Percentiles rank a stretch among this genome's conserved stretches.
Evolutionary conservation across 2,888 invertebrate species (phyloP).

Genomic region (Eupithecia abbreviata): DNA sequence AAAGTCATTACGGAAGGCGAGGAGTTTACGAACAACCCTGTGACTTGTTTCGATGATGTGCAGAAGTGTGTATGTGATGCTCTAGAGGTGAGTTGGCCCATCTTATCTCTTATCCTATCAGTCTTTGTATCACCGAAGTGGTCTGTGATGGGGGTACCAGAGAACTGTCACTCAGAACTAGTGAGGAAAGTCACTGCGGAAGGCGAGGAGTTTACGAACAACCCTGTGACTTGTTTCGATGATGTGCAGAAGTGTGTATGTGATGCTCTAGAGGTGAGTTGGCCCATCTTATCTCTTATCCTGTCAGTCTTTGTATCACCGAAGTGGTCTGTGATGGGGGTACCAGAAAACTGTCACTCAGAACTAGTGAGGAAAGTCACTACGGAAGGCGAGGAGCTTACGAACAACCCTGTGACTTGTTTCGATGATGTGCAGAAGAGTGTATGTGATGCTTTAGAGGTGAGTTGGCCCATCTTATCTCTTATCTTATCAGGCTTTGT

Average conservation of each 20-base stretch:
- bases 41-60: slow-evolving; percentile 93
- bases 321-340: no score
- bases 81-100: slow-evolving; percentile 72
- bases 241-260: slow-evolving; percentile 89
- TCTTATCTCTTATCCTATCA: background rate
- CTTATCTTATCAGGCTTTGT: background rate
- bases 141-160: no score
- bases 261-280: slow-evolving; percentile 80
- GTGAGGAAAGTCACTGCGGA: slow-evolving; percentile 72
- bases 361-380: slow-evolving; percentile 64
- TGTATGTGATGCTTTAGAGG: slow-evolving; percentile 84
- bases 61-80: slow-evolving; percentile 87
- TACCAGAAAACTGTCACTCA: no score
- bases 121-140: no score
- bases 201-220: slow-evolving; percentile 73
- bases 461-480: slow-evolving; percentile 55
- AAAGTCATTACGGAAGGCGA: slow-evolving; percentile 77
- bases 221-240: slow-evolving; percentile 91
- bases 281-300: background rate
- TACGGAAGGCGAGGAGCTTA: slow-evolving; percentile 75
- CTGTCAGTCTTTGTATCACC: background rate
- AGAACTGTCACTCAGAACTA: no score
- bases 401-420: slow-evolving; percentile 85
- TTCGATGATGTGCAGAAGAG: slow-evolving; percentile 93
- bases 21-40: slow-evolving; percentile 76